phyloP scores from a whole-genome alignment of 2,113 vertebrate species.

The Tachysurus fulvidraco region DNA sequence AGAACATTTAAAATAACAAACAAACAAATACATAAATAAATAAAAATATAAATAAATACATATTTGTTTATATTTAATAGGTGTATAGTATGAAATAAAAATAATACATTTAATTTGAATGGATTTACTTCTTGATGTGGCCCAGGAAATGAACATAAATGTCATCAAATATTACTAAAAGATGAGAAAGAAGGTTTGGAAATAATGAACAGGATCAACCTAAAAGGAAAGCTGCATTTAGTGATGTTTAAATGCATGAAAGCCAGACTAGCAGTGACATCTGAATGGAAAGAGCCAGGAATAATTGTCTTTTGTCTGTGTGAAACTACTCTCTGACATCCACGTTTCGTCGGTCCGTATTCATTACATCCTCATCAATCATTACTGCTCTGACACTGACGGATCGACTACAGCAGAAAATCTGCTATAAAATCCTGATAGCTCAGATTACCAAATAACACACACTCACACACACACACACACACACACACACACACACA shows the following conservation, averaged over 20 bases:
- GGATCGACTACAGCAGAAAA: background rate
- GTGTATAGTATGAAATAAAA: too few species aligned
- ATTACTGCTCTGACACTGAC: background rate
- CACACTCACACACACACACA: too few species aligned
- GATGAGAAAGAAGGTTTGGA: background rate
- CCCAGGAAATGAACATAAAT: background rate
- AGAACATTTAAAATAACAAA: too few species aligned
- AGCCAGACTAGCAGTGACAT: background rate
- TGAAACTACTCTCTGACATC: background rate
- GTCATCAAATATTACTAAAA: background rate
- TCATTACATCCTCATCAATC: conserved; percentile 11
- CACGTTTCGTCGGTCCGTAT: background rate
- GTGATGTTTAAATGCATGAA: background rate
- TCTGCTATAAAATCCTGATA: background rate
- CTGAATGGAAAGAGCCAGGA: background rate
- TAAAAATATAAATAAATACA: too few species aligned
- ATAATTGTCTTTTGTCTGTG: background rate
- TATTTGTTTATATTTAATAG: too few species aligned
- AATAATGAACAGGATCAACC: background rate
- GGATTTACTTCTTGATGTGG: too few species aligned
- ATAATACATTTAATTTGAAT: too few species aligned
- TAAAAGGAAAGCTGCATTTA: background rate
- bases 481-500: too few species aligned
- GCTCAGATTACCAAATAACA: background rate
- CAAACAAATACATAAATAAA: too few species aligned